Conservation (phyloP, 2,797 vertebrate genomes). For the Rachycentron canadum region DNA sequence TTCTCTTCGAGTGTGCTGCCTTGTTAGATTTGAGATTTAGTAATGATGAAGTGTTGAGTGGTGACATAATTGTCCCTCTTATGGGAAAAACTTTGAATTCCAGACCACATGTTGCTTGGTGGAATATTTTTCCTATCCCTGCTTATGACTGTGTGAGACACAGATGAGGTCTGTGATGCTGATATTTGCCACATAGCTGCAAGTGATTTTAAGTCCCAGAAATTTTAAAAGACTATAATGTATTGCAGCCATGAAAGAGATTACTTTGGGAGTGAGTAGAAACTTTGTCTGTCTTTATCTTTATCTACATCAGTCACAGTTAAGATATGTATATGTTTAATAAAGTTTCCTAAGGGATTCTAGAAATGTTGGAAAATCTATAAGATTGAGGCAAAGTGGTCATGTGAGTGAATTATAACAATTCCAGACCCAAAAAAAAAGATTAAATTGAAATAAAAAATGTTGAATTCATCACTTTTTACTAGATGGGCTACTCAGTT, state of each 20-base stretch:
- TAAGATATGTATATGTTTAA: neutral
- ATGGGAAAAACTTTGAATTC: neutral
- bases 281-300: neutral
- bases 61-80: neutral
- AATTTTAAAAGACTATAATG: neutral
- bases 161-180: neutral
- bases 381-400: neutral
- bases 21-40: slow-evolving; percentile 5
- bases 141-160: neutral
- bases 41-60: neutral
- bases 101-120: neutral
- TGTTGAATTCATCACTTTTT: neutral
- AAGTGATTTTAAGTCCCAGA: neutral
- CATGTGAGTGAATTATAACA: neutral
- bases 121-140: neutral
- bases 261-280: neutral
- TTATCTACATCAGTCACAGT: neutral
- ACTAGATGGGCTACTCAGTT: neutral
- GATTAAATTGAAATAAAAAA: neutral
- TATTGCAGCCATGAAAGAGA: neutral
- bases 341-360: neutral
- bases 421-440: neutral
- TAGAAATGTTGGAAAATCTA: neutral
- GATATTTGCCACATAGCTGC: neutral
- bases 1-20: neutral